phyloP scores from a whole-genome alignment of 1,140 invertebrate genomes.

The Hyposmocoma kahamanoa region DNA sequence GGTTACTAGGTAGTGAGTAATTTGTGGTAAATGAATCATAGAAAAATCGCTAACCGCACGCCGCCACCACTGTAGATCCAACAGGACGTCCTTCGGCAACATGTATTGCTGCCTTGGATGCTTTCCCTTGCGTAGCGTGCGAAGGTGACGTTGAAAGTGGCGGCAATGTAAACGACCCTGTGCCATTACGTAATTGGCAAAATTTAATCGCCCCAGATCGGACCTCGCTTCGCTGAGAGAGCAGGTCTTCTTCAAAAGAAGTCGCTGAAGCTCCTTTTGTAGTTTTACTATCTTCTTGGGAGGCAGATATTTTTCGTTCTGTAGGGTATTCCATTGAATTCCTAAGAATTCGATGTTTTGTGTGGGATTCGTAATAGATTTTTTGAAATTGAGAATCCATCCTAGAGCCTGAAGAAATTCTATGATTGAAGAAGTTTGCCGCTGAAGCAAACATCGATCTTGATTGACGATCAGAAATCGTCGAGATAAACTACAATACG shows the following conservation, averaged over 20 bases:
- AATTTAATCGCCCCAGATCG: neutral
- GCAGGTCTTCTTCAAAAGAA: neutral
- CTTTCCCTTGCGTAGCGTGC: neutral
- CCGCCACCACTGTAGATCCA: neutral
- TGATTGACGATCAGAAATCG: neutral
- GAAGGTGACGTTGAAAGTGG: neutral
- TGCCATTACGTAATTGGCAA: neutral
- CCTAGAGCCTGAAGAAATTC: neutral
- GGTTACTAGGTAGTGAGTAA: neutral
- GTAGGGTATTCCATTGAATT: neutral
- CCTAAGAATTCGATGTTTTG: neutral
- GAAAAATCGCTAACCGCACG: neutral
- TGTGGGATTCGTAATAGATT: neutral
- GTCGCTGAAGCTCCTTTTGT: neutral
- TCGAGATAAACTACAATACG: neutral
- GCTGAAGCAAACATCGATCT: neutral
- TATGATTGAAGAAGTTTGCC: neutral
- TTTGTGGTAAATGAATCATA: neutral
- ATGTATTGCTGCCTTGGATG: neutral
- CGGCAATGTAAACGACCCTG: conserved; percentile 2
- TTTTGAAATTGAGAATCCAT: neutral
- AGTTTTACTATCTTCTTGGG: neutral
- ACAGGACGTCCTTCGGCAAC: neutral
- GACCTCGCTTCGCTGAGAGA: neutral
- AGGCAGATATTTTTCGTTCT: neutral